Evolutionary conservation across 2,113 vertebrate genomes (phyloP), one percentile per base, ranked within the genome.

Genomic region (Alectura lathami): DNA sequence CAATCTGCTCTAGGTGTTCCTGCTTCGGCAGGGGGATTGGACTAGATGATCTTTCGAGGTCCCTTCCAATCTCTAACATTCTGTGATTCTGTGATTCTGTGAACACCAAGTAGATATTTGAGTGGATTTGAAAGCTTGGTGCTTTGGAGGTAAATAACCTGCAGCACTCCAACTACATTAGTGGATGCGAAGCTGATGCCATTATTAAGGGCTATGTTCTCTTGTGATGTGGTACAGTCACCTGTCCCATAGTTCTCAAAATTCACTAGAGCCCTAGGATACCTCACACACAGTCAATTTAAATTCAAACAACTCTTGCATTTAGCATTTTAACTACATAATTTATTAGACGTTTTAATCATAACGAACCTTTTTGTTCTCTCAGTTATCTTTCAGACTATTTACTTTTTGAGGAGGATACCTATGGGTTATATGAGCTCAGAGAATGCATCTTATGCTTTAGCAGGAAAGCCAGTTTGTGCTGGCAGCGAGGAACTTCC

Each of bases 101-200:
- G n/a, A 89, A 89, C 45, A 88, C 47, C 69, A 74, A 88, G 56
- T 51, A 73, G 50, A 50, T 83, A 38, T 89, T 80, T 87, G 74
- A 93, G 80, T 83, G 40, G 72, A 68, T 94, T 91, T 94, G 88
- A 92, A 95, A 84, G 69, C 73, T 93, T 92, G 60, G 67, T 38
- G 83, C 63, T 38, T 43, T 75, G 63, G 47, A 92, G 59, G 82
- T 93, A 89, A 89, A 92, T 86, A 92, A 95, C 21, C 32, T 70
- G 78, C 45, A 73, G 10, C 72, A 72, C 89, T 91, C 8, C 5
- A 76, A 48, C 62, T 76, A 47, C 59, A 77, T 94, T 83, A 92
- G 59, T 32, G 54, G 47, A 48, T 34, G 51, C 81, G 86, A 90
- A 95, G 79, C 38, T 90, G 92, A 93, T 94, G 85, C 88, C 68